Evolutionary conservation across 2,113 vertebrate species (phyloP), one percentile per base, ranked within the genome.

Genomic region (Theristicus caerulescens): DNA sequence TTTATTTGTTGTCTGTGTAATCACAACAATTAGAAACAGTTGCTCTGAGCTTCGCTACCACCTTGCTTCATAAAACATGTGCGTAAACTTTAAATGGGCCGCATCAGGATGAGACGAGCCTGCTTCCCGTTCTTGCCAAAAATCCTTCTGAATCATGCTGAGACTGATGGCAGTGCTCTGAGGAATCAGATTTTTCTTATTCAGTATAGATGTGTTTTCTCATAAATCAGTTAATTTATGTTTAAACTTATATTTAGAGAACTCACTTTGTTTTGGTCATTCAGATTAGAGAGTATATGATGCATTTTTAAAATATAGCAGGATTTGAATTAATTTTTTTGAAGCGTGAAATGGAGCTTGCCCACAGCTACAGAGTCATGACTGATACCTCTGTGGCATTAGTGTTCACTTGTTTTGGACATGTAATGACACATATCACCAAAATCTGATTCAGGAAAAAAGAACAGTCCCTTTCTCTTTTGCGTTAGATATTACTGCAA

Each of bases 171-270:
- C 3, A 34, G 4, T 57, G 31, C 16, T 92, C 46, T n/a, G 12
- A 71, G 66, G 21, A 72, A 76, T 85, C 25, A 42, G 14, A 5
- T 42, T 86, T 70, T 83, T 86, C 66, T 80, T 65, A 52, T 18
- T 72, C 0, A 0, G 1, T 32, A 10, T 31, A 34, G 20, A 54
- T 65, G 5, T 57, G 67, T 84, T 82, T 2, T 3, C 29, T 77
- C 20, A 13, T 55, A 69, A 49, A 42, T 70, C 54, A 64, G 47
- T 42, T 38, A 74, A 67, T 32, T 92, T 82, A n/a, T 18, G 6
- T 83, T 80, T 67, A 57, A 88, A 51, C 10, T 74, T 73, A 0
- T 5, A 51, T 82, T 92, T 90, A 18, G n/a, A 86, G 34, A 86
- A 31, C 31, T 85, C 10, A 11, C 20, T 82, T 52, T 65, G 31